Evolutionary conservation across 2,797 vertebrate species (phyloP).

Genomic region (Helicolenus hilgendorfi): DNA sequence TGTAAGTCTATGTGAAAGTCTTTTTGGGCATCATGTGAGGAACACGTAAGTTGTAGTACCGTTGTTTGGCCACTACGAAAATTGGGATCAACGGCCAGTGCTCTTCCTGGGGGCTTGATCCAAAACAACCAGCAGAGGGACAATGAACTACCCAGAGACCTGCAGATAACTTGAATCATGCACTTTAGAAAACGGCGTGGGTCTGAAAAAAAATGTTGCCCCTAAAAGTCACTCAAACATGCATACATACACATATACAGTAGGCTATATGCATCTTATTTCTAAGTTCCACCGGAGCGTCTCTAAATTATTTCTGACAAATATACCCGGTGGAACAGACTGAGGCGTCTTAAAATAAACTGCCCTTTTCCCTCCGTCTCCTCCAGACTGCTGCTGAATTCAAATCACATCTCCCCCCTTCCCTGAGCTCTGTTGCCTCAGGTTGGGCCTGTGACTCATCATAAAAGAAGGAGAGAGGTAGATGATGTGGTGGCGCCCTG

Average conservation of each 20-base stretch:
- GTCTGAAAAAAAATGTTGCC: slow-evolving; percentile 5
- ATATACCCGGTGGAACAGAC: slow-evolving; percentile 60
- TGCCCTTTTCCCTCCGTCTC: slow-evolving; percentile 68
- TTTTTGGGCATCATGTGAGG: too few relatives aligned
- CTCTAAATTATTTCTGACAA: slow-evolving; percentile 82
- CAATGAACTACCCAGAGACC: neutral
- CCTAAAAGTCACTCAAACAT: neutral
- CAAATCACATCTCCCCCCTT: slow-evolving; percentile 57
- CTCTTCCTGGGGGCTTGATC: too few relatives aligned
- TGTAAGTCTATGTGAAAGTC: too few relatives aligned
- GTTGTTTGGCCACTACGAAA: too few relatives aligned
- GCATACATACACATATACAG: neutral
- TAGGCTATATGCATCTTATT: slow-evolving; percentile 22
- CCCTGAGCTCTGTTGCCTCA: slow-evolving; percentile 46
- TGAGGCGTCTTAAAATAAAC: slow-evolving; percentile 79
- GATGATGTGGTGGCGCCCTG: slow-evolving; percentile 50
- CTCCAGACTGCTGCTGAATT: slow-evolving; percentile 72
- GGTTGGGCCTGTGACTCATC: slow-evolving; percentile 78
- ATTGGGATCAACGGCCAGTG: too few relatives aligned
- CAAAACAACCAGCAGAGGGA: neutral
- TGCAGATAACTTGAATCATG: neutral
- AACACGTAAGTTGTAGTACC: too few relatives aligned
- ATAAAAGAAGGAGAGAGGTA: slow-evolving; percentile 55
- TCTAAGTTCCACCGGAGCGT: slow-evolving; percentile 64
- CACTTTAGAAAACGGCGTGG: neutral